phyloP scores from a whole-genome alignment of 2,888 invertebrate genomes.

The Galerucella calmariensis region DNA sequence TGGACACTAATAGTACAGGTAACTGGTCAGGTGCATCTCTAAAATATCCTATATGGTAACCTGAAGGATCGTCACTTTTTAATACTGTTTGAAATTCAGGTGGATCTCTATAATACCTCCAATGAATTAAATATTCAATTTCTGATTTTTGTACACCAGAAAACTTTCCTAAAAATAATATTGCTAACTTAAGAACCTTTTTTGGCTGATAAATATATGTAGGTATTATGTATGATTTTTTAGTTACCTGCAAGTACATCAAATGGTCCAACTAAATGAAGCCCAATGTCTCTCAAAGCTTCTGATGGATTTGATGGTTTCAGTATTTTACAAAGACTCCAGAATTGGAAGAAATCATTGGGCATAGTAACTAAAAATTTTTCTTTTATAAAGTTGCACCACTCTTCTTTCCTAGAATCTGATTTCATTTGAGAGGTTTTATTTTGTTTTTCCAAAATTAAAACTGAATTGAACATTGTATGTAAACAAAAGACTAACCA shows the following conservation, averaged over 20 bases:
- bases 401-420: constrained; percentile 16
- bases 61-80: constrained; percentile 74
- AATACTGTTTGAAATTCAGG: constrained; percentile 92
- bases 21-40: constrained; percentile 82
- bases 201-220: no score
- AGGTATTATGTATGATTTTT: no score
- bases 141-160: constrained; percentile 57
- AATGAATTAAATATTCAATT: constrained; percentile 80
- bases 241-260: constrained; percentile 76
- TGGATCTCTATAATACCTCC: constrained; percentile 93
- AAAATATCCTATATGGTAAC: constrained; percentile 90
- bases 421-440: not conserved
- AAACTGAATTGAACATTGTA: not conserved
- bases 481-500: not conserved
- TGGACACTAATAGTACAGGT: constrained; percentile 83
- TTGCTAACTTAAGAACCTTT: constrained; percentile 46
- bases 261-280: constrained; percentile 87
- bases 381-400: constrained; percentile 70
- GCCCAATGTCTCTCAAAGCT: constrained; percentile 74
- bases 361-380: constrained; percentile 90
- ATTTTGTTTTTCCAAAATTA: not conserved
- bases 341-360: constrained; percentile 87
- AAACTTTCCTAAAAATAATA: constrained; percentile 63
- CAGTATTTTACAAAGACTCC: constrained; percentile 76
- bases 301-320: constrained; percentile 70